phyloP scores from a whole-genome alignment of 2,888 invertebrate genomes.

The Crematogaster levior region DNA sequence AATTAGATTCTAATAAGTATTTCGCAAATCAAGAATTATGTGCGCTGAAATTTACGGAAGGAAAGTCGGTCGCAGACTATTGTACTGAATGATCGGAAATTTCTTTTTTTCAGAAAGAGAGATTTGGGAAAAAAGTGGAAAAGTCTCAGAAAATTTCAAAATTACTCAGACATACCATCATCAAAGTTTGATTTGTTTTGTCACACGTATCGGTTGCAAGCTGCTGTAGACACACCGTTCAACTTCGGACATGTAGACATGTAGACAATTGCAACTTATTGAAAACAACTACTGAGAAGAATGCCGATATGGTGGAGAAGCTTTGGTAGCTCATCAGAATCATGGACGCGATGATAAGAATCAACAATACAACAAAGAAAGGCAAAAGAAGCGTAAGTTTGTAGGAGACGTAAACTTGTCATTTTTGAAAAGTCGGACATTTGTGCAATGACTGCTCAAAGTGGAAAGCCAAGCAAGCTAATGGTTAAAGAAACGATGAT shows the following conservation, averaged over 20 bases:
- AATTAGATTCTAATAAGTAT: neutral
- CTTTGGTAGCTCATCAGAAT: neutral
- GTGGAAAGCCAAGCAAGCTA: neutral
- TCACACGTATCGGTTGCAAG: neutral
- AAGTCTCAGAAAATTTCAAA: neutral
- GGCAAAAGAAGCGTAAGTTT: too few species aligned
- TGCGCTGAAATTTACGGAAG: neutral
- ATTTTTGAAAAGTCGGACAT: neutral
- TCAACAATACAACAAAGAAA: too few species aligned
- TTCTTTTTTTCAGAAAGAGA: too few species aligned
- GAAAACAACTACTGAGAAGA: neutral
- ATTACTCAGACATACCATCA: neutral
- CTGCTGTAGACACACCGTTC: neutral
- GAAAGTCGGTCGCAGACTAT: neutral
- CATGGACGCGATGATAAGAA: neutral
- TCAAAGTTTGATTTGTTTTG: neutral
- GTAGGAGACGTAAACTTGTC: neutral
- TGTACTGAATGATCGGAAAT: too few species aligned
- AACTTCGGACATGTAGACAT: neutral
- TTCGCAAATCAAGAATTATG: neutral
- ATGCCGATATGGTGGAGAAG: neutral
- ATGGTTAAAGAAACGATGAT: neutral
- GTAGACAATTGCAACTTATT: neutral
- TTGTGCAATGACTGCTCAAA: neutral
- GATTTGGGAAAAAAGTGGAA: neutral